Evolutionary conservation across 1,140 invertebrate genomes (phyloP), one percentile per base, ranked within the genome.

Genomic region (Charaxes varanes): DNA sequence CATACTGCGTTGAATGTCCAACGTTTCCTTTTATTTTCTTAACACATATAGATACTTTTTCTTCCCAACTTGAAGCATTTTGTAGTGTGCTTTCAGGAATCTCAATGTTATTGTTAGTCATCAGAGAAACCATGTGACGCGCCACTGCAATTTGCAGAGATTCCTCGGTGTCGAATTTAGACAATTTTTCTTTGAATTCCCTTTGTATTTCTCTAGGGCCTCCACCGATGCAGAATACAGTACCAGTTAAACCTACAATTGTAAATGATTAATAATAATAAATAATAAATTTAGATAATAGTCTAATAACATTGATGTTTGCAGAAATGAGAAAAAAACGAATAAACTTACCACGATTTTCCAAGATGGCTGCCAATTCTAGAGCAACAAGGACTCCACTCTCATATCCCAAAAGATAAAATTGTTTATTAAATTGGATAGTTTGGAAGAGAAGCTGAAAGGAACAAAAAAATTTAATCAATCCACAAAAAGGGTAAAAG

Each of bases 331-430:
- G n/a, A n/a, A n/a, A n/a, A n/a, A n/a, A n/a, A n/a, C n/a, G n/a
- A n/a, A n/a, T n/a, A n/a, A n/a, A n/a, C 6, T 26, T 15, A 23
- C 72, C 69, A 17, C 53, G 28, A 2, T 63, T 50, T 57, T 78
- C 73, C 2, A 78, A 33, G 11, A 71, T 55, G 3, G 53, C 42
- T 8, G 64, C 71, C 22, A 79, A 55, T 53, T 79, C 67, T 18
- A 79, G 47, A 5, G 64, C 67, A 12, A 66, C 24, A 1, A 65
- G 35, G 0, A 68, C 48, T 6, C 70, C 70, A 23, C 22, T 27
- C 31, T 49, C 19, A 18, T 53, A 34, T 6, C 22, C 30, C 11
- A 46, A 17, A 3, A 38, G 11, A 23, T 32, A 26, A 13, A 42
- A 32, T n/a, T 21, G 13, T 21, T 46, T 26, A 38, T 55, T 27